Base-by-base conservation (phyloP, 2,113 vertebrate genomes). In the Xyrauchen texanus region DNA sequence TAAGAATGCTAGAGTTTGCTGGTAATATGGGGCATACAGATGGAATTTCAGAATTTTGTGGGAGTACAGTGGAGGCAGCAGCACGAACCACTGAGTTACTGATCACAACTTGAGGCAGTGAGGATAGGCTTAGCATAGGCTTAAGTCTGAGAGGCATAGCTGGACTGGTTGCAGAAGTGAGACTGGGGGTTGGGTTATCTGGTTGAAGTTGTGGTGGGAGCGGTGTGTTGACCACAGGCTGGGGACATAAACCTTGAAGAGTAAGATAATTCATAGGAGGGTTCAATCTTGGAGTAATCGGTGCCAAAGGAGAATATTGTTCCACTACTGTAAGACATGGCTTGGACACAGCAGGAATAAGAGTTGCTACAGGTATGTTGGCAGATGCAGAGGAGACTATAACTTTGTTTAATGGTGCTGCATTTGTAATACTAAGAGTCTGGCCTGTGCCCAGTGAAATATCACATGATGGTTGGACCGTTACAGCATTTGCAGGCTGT, bases 391-490 rank as follows among this genome's bases (percentile, higher is more conserved):
- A 90, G 69, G 94, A 81, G 0, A 94, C 83, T 55, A 93, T 86
- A 84, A 90, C 89, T 45, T 92, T 92, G 79, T 95, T 95, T 5
- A 93, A 88, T 84, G 94, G 90, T 68, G 92, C 87, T 90, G 93
- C 94, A 86, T 96, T 86, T 66, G 94, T 90, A 76, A 92, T 95
- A 81, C 94, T 86, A 15, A 79, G 58, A 45, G 74, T 79, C 92
- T 90, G 86, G 86, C 94, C 87, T 0, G 92, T 91, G 70, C 93
- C 89, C 34, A 94, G 90, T 84, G 91, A 89, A 79, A 94, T 89
- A 4, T 95, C 95, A 84, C 94, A 93, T 76, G 94, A 86, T 75
- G 94, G 93, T 83, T 96, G 95, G 74, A 96, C 92, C 63, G 95
- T 92, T 80, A 97, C 87, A 81, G 95, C 93, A 45, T 96, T 95